Percentiles rank a stretch among this genome's conserved stretches.
Evolutionary conservation across 1,140 invertebrate genomes (phyloP).

Genomic region (Hestina assimilis): DNA sequence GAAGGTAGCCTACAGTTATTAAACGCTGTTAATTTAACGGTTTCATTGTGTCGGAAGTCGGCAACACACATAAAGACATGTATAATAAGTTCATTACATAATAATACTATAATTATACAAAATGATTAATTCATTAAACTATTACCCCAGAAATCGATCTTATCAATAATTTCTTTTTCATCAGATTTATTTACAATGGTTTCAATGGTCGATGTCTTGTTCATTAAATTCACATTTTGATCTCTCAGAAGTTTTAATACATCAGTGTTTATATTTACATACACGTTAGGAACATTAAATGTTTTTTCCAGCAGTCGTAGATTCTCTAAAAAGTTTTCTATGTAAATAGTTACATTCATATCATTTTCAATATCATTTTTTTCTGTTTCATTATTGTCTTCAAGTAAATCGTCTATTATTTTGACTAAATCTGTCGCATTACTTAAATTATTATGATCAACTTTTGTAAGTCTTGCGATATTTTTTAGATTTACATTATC

Average conservation of each 20-base stretch:
- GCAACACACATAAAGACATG: too few relatives aligned
- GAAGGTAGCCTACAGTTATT: too few relatives aligned
- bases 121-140: too few relatives aligned
- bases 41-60: too few relatives aligned
- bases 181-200: conserved; percentile 1
- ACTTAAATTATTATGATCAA: conserved; percentile 29
- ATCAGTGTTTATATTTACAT: conserved; percentile 37
- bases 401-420: conserved; percentile 48
- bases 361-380: conserved; percentile 26
- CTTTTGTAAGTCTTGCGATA: conserved; percentile 44
- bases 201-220: conserved; percentile 3
- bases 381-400: conserved; percentile 22
- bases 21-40: too few relatives aligned
- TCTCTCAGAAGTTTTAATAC: conserved; percentile 33
- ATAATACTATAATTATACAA: too few relatives aligned
- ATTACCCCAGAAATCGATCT: conserved; percentile 55
- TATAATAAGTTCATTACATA: too few relatives aligned
- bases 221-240: not conserved
- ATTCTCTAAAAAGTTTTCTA: conserved; percentile 37
- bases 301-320: conserved; percentile 36
- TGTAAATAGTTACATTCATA: conserved; percentile 25
- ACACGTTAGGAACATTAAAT: conserved; percentile 24
- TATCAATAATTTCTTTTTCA: conserved; percentile 17
- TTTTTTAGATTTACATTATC: conserved; percentile 39
- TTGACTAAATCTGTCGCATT: conserved; percentile 40